Evolutionary conservation across 2,888 invertebrate species (phyloP).

Genomic region (Dynastes grantii): DNA sequence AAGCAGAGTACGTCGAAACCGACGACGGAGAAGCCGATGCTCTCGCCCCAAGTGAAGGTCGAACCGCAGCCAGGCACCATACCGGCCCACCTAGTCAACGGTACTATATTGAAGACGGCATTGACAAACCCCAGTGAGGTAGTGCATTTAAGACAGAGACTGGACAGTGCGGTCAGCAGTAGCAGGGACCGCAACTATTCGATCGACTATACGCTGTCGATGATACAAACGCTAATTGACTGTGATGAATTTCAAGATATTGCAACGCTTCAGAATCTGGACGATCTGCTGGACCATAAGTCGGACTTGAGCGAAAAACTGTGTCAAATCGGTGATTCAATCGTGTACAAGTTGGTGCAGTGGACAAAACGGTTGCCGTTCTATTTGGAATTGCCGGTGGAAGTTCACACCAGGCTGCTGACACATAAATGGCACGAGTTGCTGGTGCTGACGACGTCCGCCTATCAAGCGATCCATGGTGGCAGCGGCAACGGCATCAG

Average conservation of each 20-base stretch:
- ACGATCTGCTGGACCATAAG: conserved; percentile 91
- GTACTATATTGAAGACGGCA: conserved; percentile 94
- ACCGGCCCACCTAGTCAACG: conserved; percentile 89
- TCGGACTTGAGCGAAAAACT: conserved; percentile 93
- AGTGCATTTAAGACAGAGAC: conserved; percentile 88
- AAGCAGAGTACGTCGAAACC: conserved; percentile 66
- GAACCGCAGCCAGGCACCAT: conserved; percentile 60
- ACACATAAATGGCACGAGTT: conserved; percentile 99
- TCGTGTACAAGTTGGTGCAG: conserved; percentile 97
- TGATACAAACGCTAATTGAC: conserved; percentile 94
- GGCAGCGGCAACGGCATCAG: conserved; percentile 55
- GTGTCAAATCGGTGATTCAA: conserved; percentile 97
- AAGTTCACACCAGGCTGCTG: conserved; percentile 94
- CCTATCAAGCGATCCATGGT: conserved; percentile 91
- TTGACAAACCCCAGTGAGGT: conserved; percentile 95
- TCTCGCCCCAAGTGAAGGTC: conserved; percentile 64
- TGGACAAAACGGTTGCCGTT: conserved; percentile 99
- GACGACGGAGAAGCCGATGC: conserved; percentile 68
- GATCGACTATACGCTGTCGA: conserved; percentile 87
- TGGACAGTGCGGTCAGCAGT: conserved; percentile 91
- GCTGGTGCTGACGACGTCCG: conserved; percentile 93
- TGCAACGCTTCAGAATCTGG: conserved; percentile 92
- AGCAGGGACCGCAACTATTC: conserved; percentile 86
- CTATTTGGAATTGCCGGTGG: conserved; percentile 96
- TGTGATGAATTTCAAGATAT: conserved; percentile 98